Conservation (phyloP, 2,113 vertebrate species). For the Thamnaconus septentrionalis region DNA sequence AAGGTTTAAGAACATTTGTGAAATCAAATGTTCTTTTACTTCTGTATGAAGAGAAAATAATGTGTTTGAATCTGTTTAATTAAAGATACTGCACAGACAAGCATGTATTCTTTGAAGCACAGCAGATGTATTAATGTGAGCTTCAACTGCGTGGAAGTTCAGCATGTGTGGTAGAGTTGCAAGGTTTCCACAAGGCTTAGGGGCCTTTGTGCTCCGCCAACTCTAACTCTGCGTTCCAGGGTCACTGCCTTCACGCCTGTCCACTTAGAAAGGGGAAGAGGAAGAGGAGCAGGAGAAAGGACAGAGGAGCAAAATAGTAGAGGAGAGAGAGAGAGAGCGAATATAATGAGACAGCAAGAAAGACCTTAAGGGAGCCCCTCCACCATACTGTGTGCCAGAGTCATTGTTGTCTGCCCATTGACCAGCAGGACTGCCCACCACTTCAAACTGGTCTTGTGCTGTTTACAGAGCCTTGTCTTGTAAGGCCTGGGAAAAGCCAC, state of each 20-base stretch:
- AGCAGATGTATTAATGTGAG: too few species aligned
- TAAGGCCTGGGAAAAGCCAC: constrained; percentile 60
- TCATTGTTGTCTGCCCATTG: constrained; percentile 55
- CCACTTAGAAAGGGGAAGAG: constrained; percentile 32
- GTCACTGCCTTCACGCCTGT: constrained; percentile 60
- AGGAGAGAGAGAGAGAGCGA: constrained; percentile 17
- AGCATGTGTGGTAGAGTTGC: too few species aligned
- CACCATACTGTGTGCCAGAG: constrained; percentile 49
- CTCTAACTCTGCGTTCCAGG: constrained; percentile 35
- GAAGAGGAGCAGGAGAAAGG: background rate
- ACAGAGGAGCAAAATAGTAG: constrained; percentile 7
- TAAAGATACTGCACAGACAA: too few species aligned
- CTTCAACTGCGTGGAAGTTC: too few species aligned
- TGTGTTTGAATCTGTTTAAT: too few species aligned
- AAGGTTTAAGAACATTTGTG: too few species aligned
- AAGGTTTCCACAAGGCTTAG: too few species aligned
- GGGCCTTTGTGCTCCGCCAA: too few species aligned
- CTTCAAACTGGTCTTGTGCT: constrained; percentile 50
- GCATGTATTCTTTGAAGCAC: too few species aligned
- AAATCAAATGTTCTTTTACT: too few species aligned
- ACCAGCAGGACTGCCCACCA: constrained; percentile 55
- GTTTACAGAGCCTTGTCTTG: constrained; percentile 48
- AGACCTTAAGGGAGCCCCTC: constrained; percentile 45
- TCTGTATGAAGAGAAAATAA: too few species aligned
- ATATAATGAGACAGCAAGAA: constrained; percentile 45